Evolutionary conservation across 2,797 vertebrate genomes (phyloP).

Genomic region (Eurystomus glaucurus): DNA sequence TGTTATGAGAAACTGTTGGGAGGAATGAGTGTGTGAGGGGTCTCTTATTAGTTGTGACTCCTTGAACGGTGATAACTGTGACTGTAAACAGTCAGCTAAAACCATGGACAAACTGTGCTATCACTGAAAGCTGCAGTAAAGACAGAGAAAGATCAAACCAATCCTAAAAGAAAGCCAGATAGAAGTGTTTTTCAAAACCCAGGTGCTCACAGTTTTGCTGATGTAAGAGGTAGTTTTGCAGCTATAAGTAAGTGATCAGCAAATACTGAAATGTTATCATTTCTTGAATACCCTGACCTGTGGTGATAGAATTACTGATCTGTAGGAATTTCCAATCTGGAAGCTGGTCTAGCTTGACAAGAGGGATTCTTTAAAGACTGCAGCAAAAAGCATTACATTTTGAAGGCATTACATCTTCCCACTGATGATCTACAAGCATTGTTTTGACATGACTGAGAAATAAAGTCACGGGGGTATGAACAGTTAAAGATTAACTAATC

Average conservation of each 20-base stretch:
- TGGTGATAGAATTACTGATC: neutral
- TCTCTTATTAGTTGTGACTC: neutral
- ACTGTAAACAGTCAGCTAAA: neutral
- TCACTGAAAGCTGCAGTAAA: neutral
- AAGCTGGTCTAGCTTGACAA: neutral
- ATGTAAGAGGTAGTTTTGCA: neutral
- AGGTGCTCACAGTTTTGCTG: neutral
- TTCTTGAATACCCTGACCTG: neutral
- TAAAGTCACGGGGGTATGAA: slow-evolving; percentile 32
- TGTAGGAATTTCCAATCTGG: neutral
- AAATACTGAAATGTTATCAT: neutral
- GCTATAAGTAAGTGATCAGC: neutral
- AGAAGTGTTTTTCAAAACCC: neutral
- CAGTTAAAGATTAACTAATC: slow-evolving; percentile 52
- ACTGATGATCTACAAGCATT: neutral
- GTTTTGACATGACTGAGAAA: slow-evolving; percentile 22
- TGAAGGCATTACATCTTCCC: slow-evolving; percentile 2
- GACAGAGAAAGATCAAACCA: neutral
- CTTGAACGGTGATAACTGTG: neutral
- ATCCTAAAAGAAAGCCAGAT: neutral
- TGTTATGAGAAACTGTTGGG: neutral
- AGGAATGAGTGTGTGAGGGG: neutral
- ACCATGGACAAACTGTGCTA: neutral
- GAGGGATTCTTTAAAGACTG: neutral
- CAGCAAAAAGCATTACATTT: neutral